Evolutionary conservation across 2,888 invertebrate genomes (phyloP), one percentile per base, ranked within the genome.

Genomic region (Yponomeuta evonymella): DNA sequence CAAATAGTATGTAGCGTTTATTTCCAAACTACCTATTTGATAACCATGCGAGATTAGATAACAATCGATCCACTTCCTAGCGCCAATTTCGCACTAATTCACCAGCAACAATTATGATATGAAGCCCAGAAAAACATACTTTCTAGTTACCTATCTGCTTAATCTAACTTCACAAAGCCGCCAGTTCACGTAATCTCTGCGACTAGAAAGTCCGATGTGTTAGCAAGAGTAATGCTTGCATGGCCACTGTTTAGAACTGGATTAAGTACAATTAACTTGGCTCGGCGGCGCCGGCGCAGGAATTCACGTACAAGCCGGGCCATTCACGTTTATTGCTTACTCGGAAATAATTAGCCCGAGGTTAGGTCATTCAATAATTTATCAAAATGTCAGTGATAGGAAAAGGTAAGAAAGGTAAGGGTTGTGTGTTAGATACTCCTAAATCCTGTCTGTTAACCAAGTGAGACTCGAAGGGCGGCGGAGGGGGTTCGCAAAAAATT

Each of bases 151-250:
- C 79, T 79, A 64, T 64, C 64, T 64, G 64, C 29, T 64, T 29
- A 79, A 84, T 82, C 78, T 79, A 80, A 82, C 81, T 77, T 78
- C 79, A 81, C 82, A 83, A 82, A 80, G 68, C 63, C 36, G 33
- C 36, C 36, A n/a, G 79, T 80, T 85, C 81, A 84, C 83, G 87
- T 87, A 86, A 85, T 63, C n/a, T 82, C 78, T 81, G 79, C 81
- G 84, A 81, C 81, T 84, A 87, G 86, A 87, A 87, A 87, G 86
- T 83, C 63, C 74, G 70, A 79, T 80, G 75, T 80, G 78, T 78
- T 81, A 71, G 70, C 68, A 65, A 48, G 51, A 67, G 62, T 71
- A 73, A 73, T 73, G 66, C 67, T 70, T 43, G 23, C 33, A 67
- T 67, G 48, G 15, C 36, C 36, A 23, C 10, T 43, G 12, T 48